These are phyloP conservation scores for Garrulus glandarius DNA, from an alignment of 2,797 vertebrate genomes.

Conservation along the genomic window DNA sequence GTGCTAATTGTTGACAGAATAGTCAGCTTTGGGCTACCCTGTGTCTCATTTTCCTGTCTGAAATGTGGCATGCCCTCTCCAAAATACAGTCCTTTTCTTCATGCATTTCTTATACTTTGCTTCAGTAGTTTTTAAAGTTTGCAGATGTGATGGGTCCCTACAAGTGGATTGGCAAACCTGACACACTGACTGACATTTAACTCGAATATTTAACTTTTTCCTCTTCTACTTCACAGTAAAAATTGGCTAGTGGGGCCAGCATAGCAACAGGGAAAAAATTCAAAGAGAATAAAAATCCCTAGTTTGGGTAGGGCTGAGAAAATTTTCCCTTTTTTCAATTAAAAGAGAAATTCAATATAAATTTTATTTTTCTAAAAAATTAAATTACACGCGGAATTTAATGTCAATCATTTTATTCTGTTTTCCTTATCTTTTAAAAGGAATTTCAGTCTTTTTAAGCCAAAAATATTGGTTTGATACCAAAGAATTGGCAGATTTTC, in stretches of 20 bases:
- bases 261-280: neutral
- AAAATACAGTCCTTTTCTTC: neutral
- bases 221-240: neutral
- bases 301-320: neutral
- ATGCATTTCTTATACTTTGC: neutral
- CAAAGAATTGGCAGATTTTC: neutral
- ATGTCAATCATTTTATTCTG: neutral
- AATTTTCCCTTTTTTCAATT: neutral
- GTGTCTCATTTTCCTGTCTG: neutral
- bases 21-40: neutral
- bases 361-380: neutral
- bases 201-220: neutral
- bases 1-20: neutral
- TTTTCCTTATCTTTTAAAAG: neutral
- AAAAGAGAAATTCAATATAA: neutral
- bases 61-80: neutral
- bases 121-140: neutral
- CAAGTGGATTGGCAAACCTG: neutral
- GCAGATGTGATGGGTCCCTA: neutral
- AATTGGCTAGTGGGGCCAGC: neutral
- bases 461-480: neutral
- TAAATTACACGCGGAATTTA: neutral
- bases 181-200: neutral
- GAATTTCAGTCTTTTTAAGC: neutral
- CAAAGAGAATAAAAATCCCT: neutral